Evolutionary conservation across 2,113 vertebrate genomes (phyloP).

Genomic region (Bettongia penicillata): DNA sequence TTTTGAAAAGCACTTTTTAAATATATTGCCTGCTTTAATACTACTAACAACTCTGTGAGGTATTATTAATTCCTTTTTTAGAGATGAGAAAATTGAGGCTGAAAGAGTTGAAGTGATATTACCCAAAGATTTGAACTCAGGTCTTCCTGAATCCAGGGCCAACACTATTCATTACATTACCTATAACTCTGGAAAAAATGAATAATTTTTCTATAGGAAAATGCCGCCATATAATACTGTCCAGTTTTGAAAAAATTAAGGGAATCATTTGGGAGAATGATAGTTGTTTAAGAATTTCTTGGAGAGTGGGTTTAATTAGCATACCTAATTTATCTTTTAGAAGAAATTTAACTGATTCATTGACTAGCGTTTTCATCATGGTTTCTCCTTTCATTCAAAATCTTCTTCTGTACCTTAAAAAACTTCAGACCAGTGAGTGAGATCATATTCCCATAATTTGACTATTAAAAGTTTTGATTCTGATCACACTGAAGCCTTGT

Average conservation of each 20-base stretch:
- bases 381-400: conserved; percentile 54
- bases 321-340: conserved; percentile 70
- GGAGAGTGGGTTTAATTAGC: conserved; percentile 62
- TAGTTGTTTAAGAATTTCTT: conserved; percentile 66
- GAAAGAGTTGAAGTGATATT: conserved; percentile 56
- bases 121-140: conserved; percentile 74
- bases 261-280: conserved; percentile 64
- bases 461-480: conserved; percentile 8
- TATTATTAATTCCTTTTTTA: not conserved
- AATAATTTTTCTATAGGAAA: conserved; percentile 74
- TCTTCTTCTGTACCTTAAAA: not conserved
- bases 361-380: conserved; percentile 46
- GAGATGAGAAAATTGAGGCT: not conserved
- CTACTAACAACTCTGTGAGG: not conserved
- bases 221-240: conserved; percentile 71
- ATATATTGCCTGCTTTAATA: not conserved
- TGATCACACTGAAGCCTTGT: not conserved
- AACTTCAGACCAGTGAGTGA: not conserved
- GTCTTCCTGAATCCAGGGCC: not conserved
- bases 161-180: not conserved
- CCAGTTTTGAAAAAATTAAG: conserved; percentile 76
- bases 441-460: not conserved
- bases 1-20: not conserved
- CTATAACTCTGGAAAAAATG: conserved; percentile 69
- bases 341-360: conserved; percentile 65